Evolutionary conservation across 2,797 vertebrate species (phyloP), one percentile per base, ranked within the genome.

Genomic region (Geotrypetes seraphini): DNA sequence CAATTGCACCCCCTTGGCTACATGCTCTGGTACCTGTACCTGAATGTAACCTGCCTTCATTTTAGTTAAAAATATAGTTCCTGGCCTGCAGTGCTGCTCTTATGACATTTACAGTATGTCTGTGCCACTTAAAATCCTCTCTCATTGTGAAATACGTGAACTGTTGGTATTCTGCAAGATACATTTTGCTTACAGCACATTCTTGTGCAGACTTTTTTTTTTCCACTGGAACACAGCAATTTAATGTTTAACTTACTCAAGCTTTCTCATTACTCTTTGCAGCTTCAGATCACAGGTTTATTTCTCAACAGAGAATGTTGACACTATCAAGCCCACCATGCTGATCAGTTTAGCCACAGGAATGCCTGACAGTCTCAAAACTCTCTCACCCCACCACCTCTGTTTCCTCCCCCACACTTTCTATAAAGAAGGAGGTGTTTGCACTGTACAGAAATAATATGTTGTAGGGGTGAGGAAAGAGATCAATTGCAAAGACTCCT

Each of bases 381-480:
- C 40, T 42, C 50, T 30, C 47, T 50, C 22, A 41, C 47, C 51
- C 37, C 31, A 41, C 38, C 50, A n/a, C n/a, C n/a, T n/a, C n/a
- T n/a, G n/a, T n/a, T n/a, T n/a, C 50, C 30, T 47, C 50, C 22
- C 41, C 47, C 51, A 37, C 31, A 41, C 22, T 41, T 47, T 51
- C 37, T 31, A 41, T 38, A 40, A 57, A 55, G 37, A 38, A 43
- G 69, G 51, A 58, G 47, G 64, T 32, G 46, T 47, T 49, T n/a
- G 52, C 57, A 62, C 50, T 47, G 46, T 53, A 52, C 54, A 61
- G 53, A 47, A 35, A 45, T 64, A 53, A 63, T 60, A 57, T 61
- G 13, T 30, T 43, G n/a, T n/a, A n/a, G n/a, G n/a, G n/a, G n/a
- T n/a, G n/a, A n/a, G n/a, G n/a, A n/a, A n/a, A n/a, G n/a, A n/a